Evolutionary conservation across 2,797 vertebrate species (phyloP).

Genomic region (Brachyrhaphis roseni): DNA sequence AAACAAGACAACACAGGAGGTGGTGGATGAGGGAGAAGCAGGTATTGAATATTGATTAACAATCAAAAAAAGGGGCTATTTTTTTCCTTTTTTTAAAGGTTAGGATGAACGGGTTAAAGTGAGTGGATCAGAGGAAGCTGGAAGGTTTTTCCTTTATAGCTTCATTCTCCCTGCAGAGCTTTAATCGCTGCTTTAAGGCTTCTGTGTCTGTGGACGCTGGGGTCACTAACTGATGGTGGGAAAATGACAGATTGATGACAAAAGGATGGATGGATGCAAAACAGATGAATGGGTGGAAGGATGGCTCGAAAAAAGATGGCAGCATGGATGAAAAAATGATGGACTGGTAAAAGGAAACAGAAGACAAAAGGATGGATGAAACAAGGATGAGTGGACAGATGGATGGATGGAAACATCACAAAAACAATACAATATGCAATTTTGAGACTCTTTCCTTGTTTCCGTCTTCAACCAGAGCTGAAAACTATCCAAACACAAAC

Average conservation of each 20-base stretch:
- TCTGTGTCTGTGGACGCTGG: conserved; percentile 33
- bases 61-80: neutral
- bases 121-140: conserved; percentile 22
- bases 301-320: too few species aligned
- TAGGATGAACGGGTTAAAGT: conserved; percentile 1
- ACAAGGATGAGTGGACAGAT: too few species aligned
- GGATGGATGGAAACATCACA: too few species aligned
- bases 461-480: neutral
- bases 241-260: too few species aligned
- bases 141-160: conserved; percentile 43
- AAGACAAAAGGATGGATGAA: too few species aligned
- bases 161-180: conserved; percentile 58
- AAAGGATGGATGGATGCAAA: neutral
- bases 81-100: neutral
- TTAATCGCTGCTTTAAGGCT: conserved; percentile 36
- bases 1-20: conserved; percentile 28
- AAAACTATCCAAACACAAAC: neutral
- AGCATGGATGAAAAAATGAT: too few species aligned
- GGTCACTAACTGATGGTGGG: conserved; percentile 3
- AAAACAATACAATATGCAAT: too few species aligned
- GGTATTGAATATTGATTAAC: conserved; percentile 1
- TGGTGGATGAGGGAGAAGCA: conserved; percentile 12
- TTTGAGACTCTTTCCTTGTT: neutral
- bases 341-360: too few species aligned
- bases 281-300: too few species aligned